Evolutionary conservation across 2,113 vertebrate species (phyloP).

Genomic region (Cyanoramphus novaezelandiae): DNA sequence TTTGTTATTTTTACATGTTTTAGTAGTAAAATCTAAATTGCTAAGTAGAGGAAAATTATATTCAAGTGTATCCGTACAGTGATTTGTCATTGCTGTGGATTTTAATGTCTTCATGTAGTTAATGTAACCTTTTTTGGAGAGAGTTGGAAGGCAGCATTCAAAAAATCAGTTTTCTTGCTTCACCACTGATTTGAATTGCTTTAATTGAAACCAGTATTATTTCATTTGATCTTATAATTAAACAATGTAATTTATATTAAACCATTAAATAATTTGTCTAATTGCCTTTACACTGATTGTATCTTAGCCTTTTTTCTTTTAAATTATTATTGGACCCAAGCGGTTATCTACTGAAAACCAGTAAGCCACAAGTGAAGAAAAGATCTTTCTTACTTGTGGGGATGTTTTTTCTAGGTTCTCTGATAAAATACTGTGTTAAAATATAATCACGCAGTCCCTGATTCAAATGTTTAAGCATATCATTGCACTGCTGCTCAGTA

Average conservation of each 20-base stretch:
- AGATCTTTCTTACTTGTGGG: not conserved
- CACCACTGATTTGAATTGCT: slow-evolving; percentile 6
- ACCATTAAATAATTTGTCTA: slow-evolving; percentile 56
- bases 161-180: slow-evolving; percentile 22
- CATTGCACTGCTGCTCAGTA: not conserved
- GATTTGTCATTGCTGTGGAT: not conserved
- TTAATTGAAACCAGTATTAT: slow-evolving; percentile 46
- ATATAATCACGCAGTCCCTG: not conserved
- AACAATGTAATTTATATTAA: slow-evolving; percentile 66
- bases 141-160: not conserved
- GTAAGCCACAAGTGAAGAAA: not conserved
- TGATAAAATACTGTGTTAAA: not conserved
- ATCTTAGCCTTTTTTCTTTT: slow-evolving; percentile 50
- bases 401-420: not conserved
- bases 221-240: slow-evolving; percentile 68
- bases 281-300: slow-evolving; percentile 43
- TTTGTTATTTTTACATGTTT: not conserved
- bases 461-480: not conserved
- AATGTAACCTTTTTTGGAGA: not conserved
- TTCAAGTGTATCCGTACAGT: not conserved
- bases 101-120: not conserved
- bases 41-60: not conserved
- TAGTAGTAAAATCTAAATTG: not conserved
- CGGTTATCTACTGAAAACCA: slow-evolving; percentile 28
- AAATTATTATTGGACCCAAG: slow-evolving; percentile 20